phyloP scores from a whole-genome alignment of 2,797 vertebrate genomes.

The Enteromius unitaeniatus region DNA sequence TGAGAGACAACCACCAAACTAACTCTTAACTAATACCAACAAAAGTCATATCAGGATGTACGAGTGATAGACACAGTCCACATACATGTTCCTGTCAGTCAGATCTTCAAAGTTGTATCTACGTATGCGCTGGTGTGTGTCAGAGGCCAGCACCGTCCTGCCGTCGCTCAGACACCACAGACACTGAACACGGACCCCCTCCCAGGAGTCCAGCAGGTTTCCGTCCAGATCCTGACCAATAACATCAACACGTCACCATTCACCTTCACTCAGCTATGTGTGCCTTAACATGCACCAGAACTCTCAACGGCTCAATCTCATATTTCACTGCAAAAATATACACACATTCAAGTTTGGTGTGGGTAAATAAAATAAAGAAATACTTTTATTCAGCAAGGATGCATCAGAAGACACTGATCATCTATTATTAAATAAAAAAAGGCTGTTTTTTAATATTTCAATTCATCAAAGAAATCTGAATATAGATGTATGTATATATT shows the following conservation, averaged over 20 bases:
- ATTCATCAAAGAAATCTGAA: neutral
- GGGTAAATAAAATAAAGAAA: neutral
- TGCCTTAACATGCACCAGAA: neutral
- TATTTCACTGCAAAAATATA: neutral
- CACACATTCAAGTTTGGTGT: neutral
- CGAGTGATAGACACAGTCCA: slow-evolving; percentile 32
- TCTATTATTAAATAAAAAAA: neutral
- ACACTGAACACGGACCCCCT: slow-evolving; percentile 96
- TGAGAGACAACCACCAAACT: slow-evolving; percentile 59
- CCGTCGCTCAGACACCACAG: slow-evolving; percentile 93
- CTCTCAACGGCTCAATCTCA: neutral
- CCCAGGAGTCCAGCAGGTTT: slow-evolving; percentile 97
- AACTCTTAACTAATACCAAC: neutral
- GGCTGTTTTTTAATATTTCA: neutral
- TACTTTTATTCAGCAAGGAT: neutral
- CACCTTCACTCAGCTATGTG: neutral
- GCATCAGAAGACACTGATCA: neutral
- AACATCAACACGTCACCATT: neutral
- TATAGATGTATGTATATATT: no score
- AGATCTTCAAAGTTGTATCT: slow-evolving; percentile 98
- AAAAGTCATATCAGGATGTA: neutral
- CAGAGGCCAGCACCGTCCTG: slow-evolving; percentile 92
- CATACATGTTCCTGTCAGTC: slow-evolving; percentile 97
- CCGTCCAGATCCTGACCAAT: slow-evolving; percentile 90
- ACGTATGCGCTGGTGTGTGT: slow-evolving; percentile 96